Evolutionary conservation across 1,140 invertebrate species (phyloP).

Genomic region (Atta texana): DNA sequence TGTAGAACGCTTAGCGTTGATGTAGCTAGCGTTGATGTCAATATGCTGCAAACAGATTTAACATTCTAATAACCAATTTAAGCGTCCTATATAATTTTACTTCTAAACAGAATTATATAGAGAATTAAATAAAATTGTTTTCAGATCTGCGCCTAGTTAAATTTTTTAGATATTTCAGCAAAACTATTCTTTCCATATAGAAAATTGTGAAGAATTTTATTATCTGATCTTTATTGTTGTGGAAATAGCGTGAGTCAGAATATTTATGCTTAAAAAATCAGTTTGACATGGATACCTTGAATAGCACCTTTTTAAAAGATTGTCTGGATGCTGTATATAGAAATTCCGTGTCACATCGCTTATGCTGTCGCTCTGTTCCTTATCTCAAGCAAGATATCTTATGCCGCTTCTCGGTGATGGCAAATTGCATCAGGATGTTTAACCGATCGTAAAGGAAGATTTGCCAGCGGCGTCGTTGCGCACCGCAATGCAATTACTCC

Average conservation of each 20-base stretch:
- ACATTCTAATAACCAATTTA: too few species aligned
- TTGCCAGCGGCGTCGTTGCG: constrained; percentile 4
- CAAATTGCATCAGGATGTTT: constrained; percentile 40
- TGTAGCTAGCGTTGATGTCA: too few species aligned
- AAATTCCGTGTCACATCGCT: constrained; percentile 11
- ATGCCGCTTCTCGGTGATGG: not conserved
- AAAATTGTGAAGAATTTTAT: not conserved
- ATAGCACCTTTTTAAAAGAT: not conserved
- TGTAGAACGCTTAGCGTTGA: too few species aligned
- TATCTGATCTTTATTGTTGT: not conserved
- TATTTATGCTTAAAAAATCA: not conserved
- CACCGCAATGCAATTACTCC: not conserved
- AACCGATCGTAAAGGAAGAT: constrained; percentile 56
- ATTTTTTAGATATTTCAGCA: too few species aligned
- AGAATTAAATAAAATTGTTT: too few species aligned
- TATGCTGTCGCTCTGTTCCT: not conserved
- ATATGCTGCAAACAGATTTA: too few species aligned
- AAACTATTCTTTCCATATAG: too few species aligned
- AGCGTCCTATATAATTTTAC: too few species aligned
- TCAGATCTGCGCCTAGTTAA: too few species aligned
- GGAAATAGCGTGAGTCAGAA: not conserved
- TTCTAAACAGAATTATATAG: too few species aligned
- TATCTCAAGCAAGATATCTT: not conserved
- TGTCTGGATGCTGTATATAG: too few species aligned
- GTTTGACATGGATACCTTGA: not conserved